phyloP scores from a whole-genome alignment of 1,140 invertebrate genomes.

The Danaus plexippus region DNA sequence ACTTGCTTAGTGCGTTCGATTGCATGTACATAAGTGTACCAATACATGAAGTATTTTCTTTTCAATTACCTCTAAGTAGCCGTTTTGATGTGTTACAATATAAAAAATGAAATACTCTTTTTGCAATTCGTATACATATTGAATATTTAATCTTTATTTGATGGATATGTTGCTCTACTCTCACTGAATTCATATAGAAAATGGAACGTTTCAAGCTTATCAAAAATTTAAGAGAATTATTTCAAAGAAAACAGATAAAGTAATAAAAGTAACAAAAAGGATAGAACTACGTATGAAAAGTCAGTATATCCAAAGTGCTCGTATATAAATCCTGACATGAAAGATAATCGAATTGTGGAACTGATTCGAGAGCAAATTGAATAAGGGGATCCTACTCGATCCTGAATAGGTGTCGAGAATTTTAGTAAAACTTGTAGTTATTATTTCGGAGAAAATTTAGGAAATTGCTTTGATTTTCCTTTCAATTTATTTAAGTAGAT shows the following conservation, averaged over 20 bases:
- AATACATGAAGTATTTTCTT: too few species aligned
- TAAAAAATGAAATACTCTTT: constrained; percentile 1
- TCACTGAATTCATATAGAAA: too few species aligned
- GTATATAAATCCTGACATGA: constrained; percentile 55
- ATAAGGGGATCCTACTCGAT: constrained; percentile 53
- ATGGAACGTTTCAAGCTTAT: too few species aligned
- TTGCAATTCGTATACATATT: not conserved
- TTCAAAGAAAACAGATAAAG: not conserved
- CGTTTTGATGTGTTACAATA: not conserved
- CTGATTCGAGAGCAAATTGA: constrained; percentile 67
- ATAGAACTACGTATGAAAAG: constrained; percentile 1
- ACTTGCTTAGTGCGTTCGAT: constrained; percentile 30
- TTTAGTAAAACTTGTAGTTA: not conserved
- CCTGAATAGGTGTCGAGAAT: constrained; percentile 10
- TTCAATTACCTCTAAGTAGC: too few species aligned
- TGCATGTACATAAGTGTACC: too few species aligned
- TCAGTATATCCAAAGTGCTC: constrained; percentile 32
- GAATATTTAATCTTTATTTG: constrained; percentile 11
- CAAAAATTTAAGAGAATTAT: too few species aligned
- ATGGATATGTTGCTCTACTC: constrained; percentile 13
- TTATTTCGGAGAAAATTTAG: not conserved
- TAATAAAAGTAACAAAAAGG: constrained; percentile 3
- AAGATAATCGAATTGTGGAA: constrained; percentile 64
- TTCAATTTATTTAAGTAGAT: too few species aligned
- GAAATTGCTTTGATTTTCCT: too few species aligned